These are phyloP conservation scores for Ennomos quercinarius DNA, from an alignment of 2,888 invertebrate genomes.

Conservation along the genomic window DNA sequence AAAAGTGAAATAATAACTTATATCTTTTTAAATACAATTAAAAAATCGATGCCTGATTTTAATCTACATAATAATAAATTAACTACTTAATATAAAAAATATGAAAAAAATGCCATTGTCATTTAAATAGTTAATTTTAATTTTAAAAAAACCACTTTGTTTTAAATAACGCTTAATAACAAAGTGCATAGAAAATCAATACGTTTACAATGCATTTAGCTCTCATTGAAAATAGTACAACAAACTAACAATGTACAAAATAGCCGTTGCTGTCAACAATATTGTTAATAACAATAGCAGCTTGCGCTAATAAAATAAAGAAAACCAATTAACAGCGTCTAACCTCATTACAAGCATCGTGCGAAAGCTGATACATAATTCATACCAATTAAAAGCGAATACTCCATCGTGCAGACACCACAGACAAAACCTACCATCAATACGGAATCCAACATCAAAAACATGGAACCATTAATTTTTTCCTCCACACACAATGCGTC, in stretches of 20 bases:
- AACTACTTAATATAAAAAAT: too few relatives aligned
- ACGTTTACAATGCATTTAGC: too few relatives aligned
- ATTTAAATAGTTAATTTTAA: too few relatives aligned
- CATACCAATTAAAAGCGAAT: constrained; percentile 24
- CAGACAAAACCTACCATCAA: constrained; percentile 42
- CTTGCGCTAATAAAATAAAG: not conserved
- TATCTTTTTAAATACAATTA: too few relatives aligned
- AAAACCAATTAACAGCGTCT: constrained; percentile 11
- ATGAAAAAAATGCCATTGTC: too few relatives aligned
- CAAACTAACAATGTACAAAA: not conserved
- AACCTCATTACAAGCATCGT: constrained; percentile 10
- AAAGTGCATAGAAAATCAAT: too few relatives aligned
- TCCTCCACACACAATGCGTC: constrained; percentile 24
- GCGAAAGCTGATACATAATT: constrained; percentile 8
- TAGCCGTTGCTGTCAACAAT: not conserved
- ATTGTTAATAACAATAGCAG: not conserved
- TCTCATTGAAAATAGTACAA: too few relatives aligned
- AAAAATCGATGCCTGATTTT: too few relatives aligned
- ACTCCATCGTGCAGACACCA: not conserved
- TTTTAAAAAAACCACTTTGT: too few relatives aligned
- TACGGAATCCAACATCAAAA: constrained; percentile 27
- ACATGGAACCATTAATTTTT: constrained; percentile 35
- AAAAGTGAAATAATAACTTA: too few relatives aligned
- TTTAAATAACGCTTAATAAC: too few relatives aligned
- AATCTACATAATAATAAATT: too few relatives aligned